phyloP scores from a whole-genome alignment of 1,140 invertebrate genomes.

The Euura lappo region DNA sequence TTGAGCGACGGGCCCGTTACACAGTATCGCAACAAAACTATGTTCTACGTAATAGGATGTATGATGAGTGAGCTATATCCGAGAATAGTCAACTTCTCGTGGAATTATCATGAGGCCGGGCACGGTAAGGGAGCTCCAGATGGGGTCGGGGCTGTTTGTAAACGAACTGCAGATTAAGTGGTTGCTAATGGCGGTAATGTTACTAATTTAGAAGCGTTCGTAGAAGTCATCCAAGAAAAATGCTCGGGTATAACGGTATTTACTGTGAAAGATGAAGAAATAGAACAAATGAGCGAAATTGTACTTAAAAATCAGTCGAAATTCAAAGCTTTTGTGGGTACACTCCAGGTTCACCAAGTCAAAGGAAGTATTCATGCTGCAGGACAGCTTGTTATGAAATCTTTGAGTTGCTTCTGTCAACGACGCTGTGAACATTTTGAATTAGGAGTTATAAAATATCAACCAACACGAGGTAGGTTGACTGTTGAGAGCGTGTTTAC shows the following conservation, averaged over 20 bases:
- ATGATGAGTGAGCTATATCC: conserved; percentile 28
- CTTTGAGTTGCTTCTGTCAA: background rate
- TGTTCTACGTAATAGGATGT: conserved; percentile 25
- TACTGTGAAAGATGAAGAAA: background rate
- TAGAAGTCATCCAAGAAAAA: background rate
- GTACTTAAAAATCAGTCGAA: background rate
- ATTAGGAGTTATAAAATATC: background rate
- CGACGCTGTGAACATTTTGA: background rate
- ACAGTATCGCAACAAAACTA: conserved; percentile 30
- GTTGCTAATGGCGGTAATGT: conserved; percentile 9
- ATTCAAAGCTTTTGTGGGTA: background rate
- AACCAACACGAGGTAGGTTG: background rate
- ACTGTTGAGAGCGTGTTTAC: background rate
- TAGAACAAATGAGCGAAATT: background rate
- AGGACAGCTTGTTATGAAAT: background rate
- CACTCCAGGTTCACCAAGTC: background rate
- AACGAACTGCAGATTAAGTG: conserved; percentile 13
- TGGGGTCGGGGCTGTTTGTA: conserved; percentile 33
- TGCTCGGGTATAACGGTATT: background rate
- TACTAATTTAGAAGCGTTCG: background rate
- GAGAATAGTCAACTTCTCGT: conserved; percentile 38
- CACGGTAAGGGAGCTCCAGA: conserved; percentile 58
- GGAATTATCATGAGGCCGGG: conserved; percentile 57
- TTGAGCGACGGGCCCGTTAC: too few relatives aligned
- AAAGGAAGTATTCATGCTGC: background rate